Conservation (phyloP, 2,113 vertebrate species). For the Dasyprocta punctata region DNA sequence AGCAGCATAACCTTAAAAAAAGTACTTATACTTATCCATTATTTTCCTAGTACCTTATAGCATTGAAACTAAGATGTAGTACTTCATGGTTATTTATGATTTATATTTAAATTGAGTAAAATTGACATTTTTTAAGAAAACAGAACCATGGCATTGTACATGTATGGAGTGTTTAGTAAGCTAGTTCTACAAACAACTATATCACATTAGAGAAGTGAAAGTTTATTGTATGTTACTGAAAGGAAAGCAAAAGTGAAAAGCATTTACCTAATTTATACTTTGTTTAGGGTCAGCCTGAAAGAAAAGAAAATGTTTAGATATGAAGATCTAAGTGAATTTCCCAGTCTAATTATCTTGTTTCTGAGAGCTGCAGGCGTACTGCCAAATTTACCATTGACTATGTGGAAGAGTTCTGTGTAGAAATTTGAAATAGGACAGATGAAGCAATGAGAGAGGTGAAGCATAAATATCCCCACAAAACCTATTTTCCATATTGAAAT, state of each 20-base stretch:
- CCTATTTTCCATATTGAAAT: conserved; percentile 75
- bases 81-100: not conserved
- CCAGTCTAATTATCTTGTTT: conserved; percentile 54
- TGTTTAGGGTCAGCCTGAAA: conserved; percentile 36
- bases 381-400: conserved; percentile 66
- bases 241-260: not conserved
- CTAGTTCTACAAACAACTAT: not conserved
- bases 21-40: not conserved
- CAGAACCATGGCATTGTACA: not conserved
- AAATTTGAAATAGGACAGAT: conserved; percentile 66
- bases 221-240: not conserved
- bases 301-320: conserved; percentile 60
- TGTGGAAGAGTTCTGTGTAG: conserved; percentile 27
- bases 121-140: not conserved
- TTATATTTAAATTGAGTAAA: not conserved
- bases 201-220: not conserved
- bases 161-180: not conserved
- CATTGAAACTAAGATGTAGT: not conserved
- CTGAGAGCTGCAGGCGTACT: conserved; percentile 14
- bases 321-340: conserved; percentile 3
- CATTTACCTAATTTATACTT: conserved; percentile 24
- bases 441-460: conserved; percentile 68
- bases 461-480: conserved; percentile 72
- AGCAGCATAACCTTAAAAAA: not conserved
- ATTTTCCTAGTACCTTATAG: not conserved